These are phyloP conservation scores for Chiridota heheva DNA, from an alignment of 35 echinoderm and acorn worm species.

Conservation along the genomic window DNA sequence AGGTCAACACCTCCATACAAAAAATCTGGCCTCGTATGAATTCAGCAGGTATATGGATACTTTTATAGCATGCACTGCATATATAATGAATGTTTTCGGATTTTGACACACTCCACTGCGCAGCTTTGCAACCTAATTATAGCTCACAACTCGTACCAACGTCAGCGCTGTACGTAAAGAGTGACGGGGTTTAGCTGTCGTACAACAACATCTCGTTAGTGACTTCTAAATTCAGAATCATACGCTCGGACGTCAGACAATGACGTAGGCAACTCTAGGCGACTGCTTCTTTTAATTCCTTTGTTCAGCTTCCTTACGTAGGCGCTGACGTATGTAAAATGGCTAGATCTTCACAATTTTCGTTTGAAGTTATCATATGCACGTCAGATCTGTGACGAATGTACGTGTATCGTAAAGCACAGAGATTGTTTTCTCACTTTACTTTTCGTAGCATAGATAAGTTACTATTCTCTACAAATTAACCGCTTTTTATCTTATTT, in stretches of 20 bases:
- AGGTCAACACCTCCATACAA: no score
- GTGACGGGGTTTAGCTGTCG: no score
- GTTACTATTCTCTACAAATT: background rate
- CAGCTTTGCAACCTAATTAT: no score
- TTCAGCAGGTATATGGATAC: no score
- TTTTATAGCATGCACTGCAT: no score
- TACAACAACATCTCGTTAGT: no score
- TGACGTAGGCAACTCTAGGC: constrained; percentile 36
- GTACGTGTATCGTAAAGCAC: constrained; percentile 31
- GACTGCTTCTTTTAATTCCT: constrained; percentile 16
- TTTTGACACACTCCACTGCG: no score
- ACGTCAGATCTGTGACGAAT: constrained; percentile 36
- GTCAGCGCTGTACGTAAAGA: no score
- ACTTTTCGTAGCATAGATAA: constrained; percentile 10
- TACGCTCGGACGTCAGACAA: constrained; percentile 21
- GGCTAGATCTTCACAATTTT: constrained; percentile 3
- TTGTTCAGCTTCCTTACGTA: constrained; percentile 32
- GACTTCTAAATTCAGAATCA: constrained; percentile 34
- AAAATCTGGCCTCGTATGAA: no score
- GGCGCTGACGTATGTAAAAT: constrained; percentile 24
- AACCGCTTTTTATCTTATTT: constrained; percentile 8
- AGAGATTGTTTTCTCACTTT: constrained; percentile 29
- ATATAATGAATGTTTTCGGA: no score
- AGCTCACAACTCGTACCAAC: no score
- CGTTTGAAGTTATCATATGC: constrained; percentile 6